Conservation (phyloP, 2,888 invertebrate species). For the Dynastes tityus region DNA sequence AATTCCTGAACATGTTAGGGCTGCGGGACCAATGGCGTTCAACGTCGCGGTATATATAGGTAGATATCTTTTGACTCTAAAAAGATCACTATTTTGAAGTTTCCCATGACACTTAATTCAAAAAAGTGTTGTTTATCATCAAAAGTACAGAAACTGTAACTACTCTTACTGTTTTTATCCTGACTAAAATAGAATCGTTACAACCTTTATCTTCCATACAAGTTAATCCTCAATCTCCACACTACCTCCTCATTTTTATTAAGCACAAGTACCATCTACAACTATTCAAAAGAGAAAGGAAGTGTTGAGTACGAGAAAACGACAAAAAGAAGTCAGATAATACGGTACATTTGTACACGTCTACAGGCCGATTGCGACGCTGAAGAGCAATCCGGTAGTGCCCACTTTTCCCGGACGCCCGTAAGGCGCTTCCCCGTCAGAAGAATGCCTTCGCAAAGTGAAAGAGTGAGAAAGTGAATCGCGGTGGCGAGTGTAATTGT, state of each 20-base stretch:
- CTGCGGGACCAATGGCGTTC: too few species aligned
- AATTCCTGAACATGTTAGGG: too few species aligned
- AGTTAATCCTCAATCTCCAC: background rate
- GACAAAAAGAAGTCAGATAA: slow-evolving; percentile 2
- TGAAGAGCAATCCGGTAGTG: slow-evolving; percentile 2
- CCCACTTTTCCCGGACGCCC: background rate
- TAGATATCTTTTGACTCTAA: too few species aligned
- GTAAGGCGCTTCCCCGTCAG: slow-evolving; percentile 9
- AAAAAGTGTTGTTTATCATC: too few species aligned
- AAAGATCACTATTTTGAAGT: too few species aligned
- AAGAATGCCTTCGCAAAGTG: slow-evolving; percentile 50
- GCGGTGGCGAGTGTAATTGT: slow-evolving; percentile 67
- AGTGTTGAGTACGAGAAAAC: background rate
- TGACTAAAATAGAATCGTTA: too few species aligned
- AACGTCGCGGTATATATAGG: too few species aligned
- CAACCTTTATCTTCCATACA: too few species aligned
- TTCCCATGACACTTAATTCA: too few species aligned
- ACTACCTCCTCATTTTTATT: background rate
- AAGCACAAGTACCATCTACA: background rate
- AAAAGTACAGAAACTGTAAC: too few species aligned
- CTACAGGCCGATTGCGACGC: background rate
- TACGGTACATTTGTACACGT: background rate
- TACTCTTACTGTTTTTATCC: too few species aligned
- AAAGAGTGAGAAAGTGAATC: slow-evolving; percentile 19
- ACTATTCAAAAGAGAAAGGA: background rate